Percentiles rank a stretch among this genome's conserved stretches.
Evolutionary conservation across 2,797 vertebrate genomes (phyloP).

Genomic region (Tachyglossus aculeatus): DNA sequence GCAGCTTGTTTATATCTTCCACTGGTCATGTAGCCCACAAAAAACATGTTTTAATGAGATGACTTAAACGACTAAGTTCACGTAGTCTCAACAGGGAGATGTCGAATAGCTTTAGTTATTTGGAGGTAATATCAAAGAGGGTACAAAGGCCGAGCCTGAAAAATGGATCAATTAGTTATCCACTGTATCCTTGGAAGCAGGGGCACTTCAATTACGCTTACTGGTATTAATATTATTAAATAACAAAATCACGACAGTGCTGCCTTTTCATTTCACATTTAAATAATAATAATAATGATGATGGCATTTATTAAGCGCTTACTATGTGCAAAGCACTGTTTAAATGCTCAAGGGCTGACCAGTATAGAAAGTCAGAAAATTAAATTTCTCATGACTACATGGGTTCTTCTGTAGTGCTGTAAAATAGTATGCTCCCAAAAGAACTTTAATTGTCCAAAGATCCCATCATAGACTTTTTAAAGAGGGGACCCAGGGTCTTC

Average conservation of each 20-base stretch:
- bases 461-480: too few relatives aligned
- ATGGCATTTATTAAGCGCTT: too few relatives aligned
- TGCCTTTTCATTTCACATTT: constrained; percentile 2
- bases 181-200: constrained; percentile 16
- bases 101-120: constrained; percentile 22
- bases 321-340: too few relatives aligned
- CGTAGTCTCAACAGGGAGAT: constrained; percentile 18
- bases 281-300: too few relatives aligned
- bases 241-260: neutral
- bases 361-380: neutral
- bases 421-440: neutral
- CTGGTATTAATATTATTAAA: constrained; percentile 41
- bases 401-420: neutral
- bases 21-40: neutral
- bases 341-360: neutral
- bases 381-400: neutral
- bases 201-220: constrained; percentile 19
- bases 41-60: constrained; percentile 18
- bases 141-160: constrained; percentile 17
- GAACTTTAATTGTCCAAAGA: neutral
- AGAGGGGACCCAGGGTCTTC: too few relatives aligned
- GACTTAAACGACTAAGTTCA: too few relatives aligned
- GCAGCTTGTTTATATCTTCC: constrained; percentile 19
- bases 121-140: constrained; percentile 25
- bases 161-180: constrained; percentile 39